phyloP scores from a whole-genome alignment of 2,888 invertebrate genomes.

The Leucophora obtusa region DNA sequence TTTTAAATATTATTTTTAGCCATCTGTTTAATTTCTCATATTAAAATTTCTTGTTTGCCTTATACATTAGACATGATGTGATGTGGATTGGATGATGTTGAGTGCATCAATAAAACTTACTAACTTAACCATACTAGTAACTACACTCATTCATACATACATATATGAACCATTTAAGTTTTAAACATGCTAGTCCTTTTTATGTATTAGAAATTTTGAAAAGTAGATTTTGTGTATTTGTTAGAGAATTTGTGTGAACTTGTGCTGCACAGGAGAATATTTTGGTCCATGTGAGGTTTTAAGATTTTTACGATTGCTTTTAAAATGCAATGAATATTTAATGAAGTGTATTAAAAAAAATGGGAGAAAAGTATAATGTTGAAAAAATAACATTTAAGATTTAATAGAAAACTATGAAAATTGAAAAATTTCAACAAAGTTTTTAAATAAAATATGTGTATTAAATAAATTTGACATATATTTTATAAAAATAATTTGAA shows the following conservation, averaged over 20 bases:
- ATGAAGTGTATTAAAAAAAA: constrained; percentile 7
- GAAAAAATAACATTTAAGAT: neutral
- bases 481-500: no score
- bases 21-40: neutral
- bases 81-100: neutral
- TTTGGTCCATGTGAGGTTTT: constrained; percentile 1
- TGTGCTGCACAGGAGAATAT: neutral
- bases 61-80: neutral
- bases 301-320: constrained; percentile 11
- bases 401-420: neutral
- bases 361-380: neutral
- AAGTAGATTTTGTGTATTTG: neutral
- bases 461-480: no score
- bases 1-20: neutral
- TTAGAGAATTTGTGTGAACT: neutral
- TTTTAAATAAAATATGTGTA: no score
- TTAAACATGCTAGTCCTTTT: neutral
- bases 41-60: neutral
- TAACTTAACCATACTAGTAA: neutral
- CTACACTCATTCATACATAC: no score
- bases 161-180: neutral
- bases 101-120: neutral
- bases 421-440: neutral
- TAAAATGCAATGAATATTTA: constrained; percentile 17
- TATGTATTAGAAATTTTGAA: neutral